phyloP scores from a whole-genome alignment of 2,113 vertebrate genomes.

The Rhipidura dahli region DNA sequence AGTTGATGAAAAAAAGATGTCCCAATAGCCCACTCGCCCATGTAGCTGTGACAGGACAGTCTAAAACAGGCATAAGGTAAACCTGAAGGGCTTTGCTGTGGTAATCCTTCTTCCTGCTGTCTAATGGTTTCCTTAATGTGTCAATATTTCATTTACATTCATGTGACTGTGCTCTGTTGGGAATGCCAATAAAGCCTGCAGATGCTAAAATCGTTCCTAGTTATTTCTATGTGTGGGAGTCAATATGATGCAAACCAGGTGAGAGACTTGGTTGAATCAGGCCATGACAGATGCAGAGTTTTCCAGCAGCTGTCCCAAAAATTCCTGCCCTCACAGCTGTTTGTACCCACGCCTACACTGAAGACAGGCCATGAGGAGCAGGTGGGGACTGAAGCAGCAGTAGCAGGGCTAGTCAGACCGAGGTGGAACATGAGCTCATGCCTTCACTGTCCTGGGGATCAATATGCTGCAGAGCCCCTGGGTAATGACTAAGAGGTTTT shows the following conservation, averaged over 20 bases:
- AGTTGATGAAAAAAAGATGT: neutral
- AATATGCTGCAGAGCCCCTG: neutral
- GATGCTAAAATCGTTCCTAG: neutral
- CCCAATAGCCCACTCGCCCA: neutral
- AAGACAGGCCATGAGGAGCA: neutral
- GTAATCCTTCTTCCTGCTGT: neutral
- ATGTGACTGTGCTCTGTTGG: neutral
- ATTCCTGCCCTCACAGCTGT: neutral
- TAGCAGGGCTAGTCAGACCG: neutral
- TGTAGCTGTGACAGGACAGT: neutral
- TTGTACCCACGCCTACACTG: neutral
- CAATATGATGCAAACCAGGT: neutral
- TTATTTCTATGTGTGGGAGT: neutral
- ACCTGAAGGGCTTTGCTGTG: neutral
- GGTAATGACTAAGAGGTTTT: neutral
- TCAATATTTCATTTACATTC: conserved; percentile 15
- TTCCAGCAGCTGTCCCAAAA: neutral
- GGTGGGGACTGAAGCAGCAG: neutral
- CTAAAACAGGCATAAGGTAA: neutral
- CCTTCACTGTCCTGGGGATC: neutral
- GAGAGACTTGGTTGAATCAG: neutral
- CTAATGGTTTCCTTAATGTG: conserved; percentile 7
- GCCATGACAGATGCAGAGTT: neutral
- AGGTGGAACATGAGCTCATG: neutral
- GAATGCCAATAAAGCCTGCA: conserved; percentile 11